These are phyloP conservation scores for Artibeus lituratus DNA, from an alignment of 2,797 vertebrate genomes.

Conservation along the genomic window DNA sequence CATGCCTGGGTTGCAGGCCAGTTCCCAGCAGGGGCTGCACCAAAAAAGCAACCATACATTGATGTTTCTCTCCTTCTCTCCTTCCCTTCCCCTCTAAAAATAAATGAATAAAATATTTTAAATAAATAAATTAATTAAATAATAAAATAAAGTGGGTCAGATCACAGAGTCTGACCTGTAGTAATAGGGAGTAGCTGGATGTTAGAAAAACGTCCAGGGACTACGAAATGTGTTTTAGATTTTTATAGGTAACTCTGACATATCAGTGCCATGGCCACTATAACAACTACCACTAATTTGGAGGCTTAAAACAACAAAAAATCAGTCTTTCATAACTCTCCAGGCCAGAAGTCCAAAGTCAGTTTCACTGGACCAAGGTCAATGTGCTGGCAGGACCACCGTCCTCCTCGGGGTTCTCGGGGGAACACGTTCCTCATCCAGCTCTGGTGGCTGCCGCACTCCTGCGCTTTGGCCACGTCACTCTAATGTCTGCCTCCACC, in stretches of 20 bases:
- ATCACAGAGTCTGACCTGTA: neutral
- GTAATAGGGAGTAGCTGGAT: neutral
- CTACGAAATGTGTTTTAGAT: neutral
- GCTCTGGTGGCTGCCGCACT: neutral
- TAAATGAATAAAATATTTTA: too few species aligned
- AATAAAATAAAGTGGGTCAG: neutral
- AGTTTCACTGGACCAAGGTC: neutral
- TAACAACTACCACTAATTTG: neutral
- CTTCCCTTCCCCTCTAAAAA: too few species aligned
- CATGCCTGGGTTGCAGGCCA: too few species aligned
- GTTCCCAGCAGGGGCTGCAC: too few species aligned
- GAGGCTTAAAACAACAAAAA: constrained; percentile 4
- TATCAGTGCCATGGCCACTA: neutral
- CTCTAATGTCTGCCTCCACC: neutral
- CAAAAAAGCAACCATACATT: too few species aligned
- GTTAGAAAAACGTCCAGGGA: neutral
- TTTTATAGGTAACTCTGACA: neutral
- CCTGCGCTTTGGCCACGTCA: neutral
- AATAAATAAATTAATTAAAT: too few species aligned
- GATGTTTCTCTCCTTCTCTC: too few species aligned
- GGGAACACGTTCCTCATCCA: neutral
- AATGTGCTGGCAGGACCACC: neutral
- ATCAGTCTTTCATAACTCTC: neutral
- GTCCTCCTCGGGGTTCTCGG: neutral
- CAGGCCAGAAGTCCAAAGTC: neutral